phyloP scores from a whole-genome alignment of 2,797 vertebrate species.

The Rhinatrema bivittatum region DNA sequence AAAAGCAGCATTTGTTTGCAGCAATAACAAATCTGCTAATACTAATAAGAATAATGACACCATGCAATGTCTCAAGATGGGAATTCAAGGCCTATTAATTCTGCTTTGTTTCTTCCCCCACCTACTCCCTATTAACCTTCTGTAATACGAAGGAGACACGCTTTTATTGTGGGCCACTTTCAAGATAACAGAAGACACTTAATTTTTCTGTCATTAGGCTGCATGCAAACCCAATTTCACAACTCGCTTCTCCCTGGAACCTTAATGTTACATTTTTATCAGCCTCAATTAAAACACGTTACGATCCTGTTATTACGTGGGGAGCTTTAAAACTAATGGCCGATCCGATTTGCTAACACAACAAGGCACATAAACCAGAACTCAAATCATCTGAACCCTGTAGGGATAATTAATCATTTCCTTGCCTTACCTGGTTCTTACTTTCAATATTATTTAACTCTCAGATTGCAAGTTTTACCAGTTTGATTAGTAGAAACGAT shows the following conservation, averaged over 20 bases:
- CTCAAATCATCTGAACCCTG: slow-evolving; percentile 32
- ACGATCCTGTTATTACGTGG: slow-evolving; percentile 31
- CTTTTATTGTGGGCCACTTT: slow-evolving; percentile 47
- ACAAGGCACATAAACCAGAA: slow-evolving; percentile 31
- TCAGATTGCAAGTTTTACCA: neutral
- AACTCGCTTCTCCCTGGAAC: slow-evolving; percentile 54
- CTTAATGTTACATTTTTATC: slow-evolving; percentile 53
- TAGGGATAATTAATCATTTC: slow-evolving; percentile 26
- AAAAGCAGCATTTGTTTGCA: too few species aligned
- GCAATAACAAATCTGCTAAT: slow-evolving; percentile 34
- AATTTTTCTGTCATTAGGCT: slow-evolving; percentile 61
- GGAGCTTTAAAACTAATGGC: slow-evolving; percentile 48
- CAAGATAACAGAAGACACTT: slow-evolving; percentile 48
- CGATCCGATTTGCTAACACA: slow-evolving; percentile 22
- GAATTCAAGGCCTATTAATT: slow-evolving; percentile 67
- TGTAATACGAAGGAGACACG: slow-evolving; percentile 44
- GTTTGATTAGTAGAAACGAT: neutral
- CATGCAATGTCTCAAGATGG: slow-evolving; percentile 44
- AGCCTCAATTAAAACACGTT: slow-evolving; percentile 56
- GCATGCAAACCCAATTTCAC: slow-evolving; percentile 66
- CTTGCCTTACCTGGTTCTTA: slow-evolving; percentile 19
- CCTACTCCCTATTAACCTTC: slow-evolving; percentile 57
- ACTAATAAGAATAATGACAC: slow-evolving; percentile 48
- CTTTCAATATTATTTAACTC: slow-evolving; percentile 13
- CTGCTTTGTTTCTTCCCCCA: slow-evolving; percentile 42